A percentile compares a stretch with the other conserved stretches of the same genome.
These are phyloP conservation scores for Eupsittula cactorum DNA, from an alignment of 2,113 vertebrate genomes.

Conservation along the genomic window DNA sequence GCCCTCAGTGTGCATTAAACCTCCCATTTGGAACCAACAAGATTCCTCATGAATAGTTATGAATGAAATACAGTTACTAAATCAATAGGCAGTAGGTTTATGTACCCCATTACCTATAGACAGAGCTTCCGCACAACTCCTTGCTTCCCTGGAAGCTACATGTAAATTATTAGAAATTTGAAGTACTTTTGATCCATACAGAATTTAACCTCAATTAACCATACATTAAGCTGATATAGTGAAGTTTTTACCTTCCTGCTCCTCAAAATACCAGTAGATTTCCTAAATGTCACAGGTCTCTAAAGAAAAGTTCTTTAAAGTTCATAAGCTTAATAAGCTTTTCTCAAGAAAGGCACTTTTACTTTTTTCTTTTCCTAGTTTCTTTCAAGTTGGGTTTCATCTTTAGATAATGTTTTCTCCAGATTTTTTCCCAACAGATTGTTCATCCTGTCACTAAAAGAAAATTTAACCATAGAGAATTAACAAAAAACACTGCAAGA, in stretches of 20 bases:
- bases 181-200: not conserved
- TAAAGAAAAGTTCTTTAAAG: not conserved
- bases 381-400: not conserved
- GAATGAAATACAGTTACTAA: constrained; percentile 53
- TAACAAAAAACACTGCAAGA: not conserved
- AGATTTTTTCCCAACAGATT: not conserved
- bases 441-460: not conserved
- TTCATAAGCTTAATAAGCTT: not conserved
- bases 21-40: constrained; percentile 51
- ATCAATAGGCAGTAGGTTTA: constrained; percentile 45
- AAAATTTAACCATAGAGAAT: not conserved
- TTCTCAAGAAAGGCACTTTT: not conserved
- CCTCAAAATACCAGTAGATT: not conserved
- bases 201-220: not conserved
- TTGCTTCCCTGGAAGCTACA: constrained; percentile 5
- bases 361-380: not conserved
- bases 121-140: not conserved
- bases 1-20: constrained; percentile 54
- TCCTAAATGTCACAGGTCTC: not conserved
- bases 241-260: not conserved
- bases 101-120: constrained; percentile 6
- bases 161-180: not conserved
- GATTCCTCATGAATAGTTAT: constrained; percentile 51
- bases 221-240: not conserved
- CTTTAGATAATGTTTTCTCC: not conserved